phyloP scores from a whole-genome alignment of 1,140 invertebrate species.

The Drosophila micromelanica region DNA sequence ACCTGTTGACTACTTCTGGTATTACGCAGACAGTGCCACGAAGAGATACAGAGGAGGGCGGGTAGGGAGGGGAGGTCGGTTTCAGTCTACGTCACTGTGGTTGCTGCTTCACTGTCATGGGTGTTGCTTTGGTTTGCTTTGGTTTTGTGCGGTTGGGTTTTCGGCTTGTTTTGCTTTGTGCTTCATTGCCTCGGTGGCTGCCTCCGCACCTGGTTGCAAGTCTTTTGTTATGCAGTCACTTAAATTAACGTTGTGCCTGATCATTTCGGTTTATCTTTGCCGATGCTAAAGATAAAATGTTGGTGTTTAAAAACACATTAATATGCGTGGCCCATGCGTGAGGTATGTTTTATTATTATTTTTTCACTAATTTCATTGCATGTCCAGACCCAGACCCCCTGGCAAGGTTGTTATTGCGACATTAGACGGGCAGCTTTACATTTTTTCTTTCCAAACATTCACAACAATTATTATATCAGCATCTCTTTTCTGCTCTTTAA shows the following conservation, averaged over 20 bases:
- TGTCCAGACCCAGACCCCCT: slow-evolving; percentile 31
- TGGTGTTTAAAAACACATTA: slow-evolving; percentile 53
- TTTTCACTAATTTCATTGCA: slow-evolving; percentile 47
- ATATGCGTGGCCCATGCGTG: slow-evolving; percentile 33
- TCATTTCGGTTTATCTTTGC: slow-evolving; percentile 39
- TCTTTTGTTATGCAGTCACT: slow-evolving; percentile 72
- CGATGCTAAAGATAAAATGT: slow-evolving; percentile 42
- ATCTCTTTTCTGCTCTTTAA: slow-evolving; percentile 12
- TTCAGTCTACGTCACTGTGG: slow-evolving; percentile 11
- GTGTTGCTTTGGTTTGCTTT: slow-evolving; percentile 41
- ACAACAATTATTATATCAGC: slow-evolving; percentile 44
- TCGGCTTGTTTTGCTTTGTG: slow-evolving; percentile 22
- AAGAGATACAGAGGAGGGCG: background rate
- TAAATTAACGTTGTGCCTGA: slow-evolving; percentile 38
- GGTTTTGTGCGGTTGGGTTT: slow-evolving; percentile 3
- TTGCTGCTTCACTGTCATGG: slow-evolving; percentile 70
- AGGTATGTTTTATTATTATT: slow-evolving; percentile 45
- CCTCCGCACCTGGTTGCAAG: slow-evolving; percentile 51
- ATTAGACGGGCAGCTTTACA: slow-evolving; percentile 17
- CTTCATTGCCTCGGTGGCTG: slow-evolving; percentile 19
- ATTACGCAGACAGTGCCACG: slow-evolving; percentile 61
- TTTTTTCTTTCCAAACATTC: slow-evolving; percentile 38
- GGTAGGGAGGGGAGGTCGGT: too few species aligned
- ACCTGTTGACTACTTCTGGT: slow-evolving; percentile 80
- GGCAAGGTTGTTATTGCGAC: slow-evolving; percentile 49